Conservation (phyloP, 2,797 vertebrate genomes). For the Sebastes hubbsi region DNA sequence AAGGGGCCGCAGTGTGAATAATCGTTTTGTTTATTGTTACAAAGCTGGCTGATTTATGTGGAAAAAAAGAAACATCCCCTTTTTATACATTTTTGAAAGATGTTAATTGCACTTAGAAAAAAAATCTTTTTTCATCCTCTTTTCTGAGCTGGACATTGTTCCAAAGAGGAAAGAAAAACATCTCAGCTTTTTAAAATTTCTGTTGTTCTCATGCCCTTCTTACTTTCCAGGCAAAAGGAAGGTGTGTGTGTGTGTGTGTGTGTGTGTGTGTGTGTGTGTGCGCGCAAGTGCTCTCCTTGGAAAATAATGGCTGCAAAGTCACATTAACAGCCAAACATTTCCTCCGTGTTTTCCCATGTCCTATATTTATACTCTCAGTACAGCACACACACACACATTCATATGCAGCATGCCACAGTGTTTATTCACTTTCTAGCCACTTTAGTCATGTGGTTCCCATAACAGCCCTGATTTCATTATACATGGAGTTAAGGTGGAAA, state of each 20-base stretch:
- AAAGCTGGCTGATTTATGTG: not conserved
- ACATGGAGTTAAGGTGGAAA: constrained; percentile 32
- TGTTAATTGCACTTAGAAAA: not conserved
- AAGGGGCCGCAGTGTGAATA: not conserved
- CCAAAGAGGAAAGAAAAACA: constrained; percentile 52
- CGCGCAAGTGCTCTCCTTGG: constrained; percentile 60
- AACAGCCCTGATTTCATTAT: constrained; percentile 51
- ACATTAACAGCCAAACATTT: constrained; percentile 68
- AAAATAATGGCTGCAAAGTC: constrained; percentile 68
- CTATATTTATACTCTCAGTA: constrained; percentile 59
- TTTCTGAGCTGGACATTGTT: constrained; percentile 44
- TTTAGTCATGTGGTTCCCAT: constrained; percentile 57
- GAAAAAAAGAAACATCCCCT: not conserved
- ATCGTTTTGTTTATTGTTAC: not conserved
- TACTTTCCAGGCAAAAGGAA: constrained; percentile 57
- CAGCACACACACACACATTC: constrained; percentile 6
- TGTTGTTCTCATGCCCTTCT: constrained; percentile 31
- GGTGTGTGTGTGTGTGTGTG: not conserved
- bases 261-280: not conserved
- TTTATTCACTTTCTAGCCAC: constrained; percentile 48
- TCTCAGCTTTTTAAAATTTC: not conserved
- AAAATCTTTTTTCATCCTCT: constrained; percentile 12
- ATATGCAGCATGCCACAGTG: constrained; percentile 34
- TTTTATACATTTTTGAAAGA: not conserved
- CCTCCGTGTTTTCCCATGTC: constrained; percentile 59